Conservation (phyloP, 2,888 invertebrate species). For the Callinectes sapidus region DNA sequence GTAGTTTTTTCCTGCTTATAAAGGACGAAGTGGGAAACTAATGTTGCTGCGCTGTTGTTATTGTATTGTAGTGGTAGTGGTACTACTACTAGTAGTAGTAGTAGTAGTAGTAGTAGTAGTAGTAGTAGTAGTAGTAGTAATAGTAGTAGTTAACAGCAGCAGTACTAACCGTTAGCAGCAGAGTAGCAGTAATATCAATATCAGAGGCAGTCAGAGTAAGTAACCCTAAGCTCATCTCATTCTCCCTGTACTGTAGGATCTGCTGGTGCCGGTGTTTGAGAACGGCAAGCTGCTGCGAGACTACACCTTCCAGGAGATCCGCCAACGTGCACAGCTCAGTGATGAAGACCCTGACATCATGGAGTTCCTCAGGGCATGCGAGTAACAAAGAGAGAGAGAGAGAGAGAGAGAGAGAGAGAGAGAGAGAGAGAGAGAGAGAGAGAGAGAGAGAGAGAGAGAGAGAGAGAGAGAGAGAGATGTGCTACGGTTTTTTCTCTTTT, state of each 20-base stretch:
- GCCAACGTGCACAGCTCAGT: conserved; percentile 75
- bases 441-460: conserved; percentile 5
- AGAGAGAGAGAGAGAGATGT: not conserved
- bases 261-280: conserved; percentile 77
- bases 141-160: too few species aligned
- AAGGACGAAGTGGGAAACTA: too few species aligned
- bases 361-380: conserved; percentile 36
- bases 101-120: too few species aligned
- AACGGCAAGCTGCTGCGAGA: conserved; percentile 77
- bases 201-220: not conserved
- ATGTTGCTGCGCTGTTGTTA: too few species aligned
- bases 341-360: conserved; percentile 16
- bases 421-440: conserved; percentile 37
- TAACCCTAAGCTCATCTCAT: not conserved
- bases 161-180: too few species aligned
- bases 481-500: too few species aligned
- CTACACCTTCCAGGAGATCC: conserved; percentile 77
- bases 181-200: too few species aligned
- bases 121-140: too few species aligned
- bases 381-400: not conserved
- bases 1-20: too few species aligned
- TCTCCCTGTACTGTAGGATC: conserved; percentile 76
- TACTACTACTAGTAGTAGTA: too few species aligned
- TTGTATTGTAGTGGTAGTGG: too few species aligned
- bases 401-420: conserved; percentile 37